These are phyloP conservation scores for Aldabrachelys gigantea DNA, from an alignment of 2,113 vertebrate species.

Conservation along the genomic window DNA sequence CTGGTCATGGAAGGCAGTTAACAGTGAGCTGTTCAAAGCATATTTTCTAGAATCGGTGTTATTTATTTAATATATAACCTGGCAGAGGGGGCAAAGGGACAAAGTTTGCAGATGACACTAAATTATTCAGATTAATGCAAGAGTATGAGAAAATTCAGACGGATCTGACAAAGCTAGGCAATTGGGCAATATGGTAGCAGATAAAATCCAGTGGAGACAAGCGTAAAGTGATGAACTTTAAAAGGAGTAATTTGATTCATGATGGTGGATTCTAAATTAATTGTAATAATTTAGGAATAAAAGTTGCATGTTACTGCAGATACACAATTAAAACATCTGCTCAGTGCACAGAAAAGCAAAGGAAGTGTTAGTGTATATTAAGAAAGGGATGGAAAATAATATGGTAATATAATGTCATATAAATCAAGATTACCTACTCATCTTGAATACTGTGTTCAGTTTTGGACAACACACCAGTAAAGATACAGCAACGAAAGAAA, in stretches of 20 bases:
- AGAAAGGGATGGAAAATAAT: not conserved
- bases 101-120: slow-evolving; percentile 1
- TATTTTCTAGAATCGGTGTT: not conserved
- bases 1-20: slow-evolving; percentile 30
- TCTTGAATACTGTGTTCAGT: not conserved
- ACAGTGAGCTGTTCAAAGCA: not conserved
- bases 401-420: not conserved
- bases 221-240: not conserved
- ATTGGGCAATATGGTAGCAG: not conserved
- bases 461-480: not conserved
- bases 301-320: not conserved
- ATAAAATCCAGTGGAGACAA: not conserved
- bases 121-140: slow-evolving; percentile 12
- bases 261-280: not conserved
- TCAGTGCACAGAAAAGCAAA: not conserved
- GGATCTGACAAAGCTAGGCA: slow-evolving; percentile 1
- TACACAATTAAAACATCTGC: not conserved
- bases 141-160: not conserved
- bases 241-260: not conserved
- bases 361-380: not conserved
- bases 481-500: slow-evolving; percentile 2
- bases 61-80: slow-evolving; percentile 8
- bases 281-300: not conserved
- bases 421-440: not conserved
- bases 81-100: not conserved